Base-by-base conservation (phyloP, 2,113 vertebrate genomes). In the Motacilla alba region DNA sequence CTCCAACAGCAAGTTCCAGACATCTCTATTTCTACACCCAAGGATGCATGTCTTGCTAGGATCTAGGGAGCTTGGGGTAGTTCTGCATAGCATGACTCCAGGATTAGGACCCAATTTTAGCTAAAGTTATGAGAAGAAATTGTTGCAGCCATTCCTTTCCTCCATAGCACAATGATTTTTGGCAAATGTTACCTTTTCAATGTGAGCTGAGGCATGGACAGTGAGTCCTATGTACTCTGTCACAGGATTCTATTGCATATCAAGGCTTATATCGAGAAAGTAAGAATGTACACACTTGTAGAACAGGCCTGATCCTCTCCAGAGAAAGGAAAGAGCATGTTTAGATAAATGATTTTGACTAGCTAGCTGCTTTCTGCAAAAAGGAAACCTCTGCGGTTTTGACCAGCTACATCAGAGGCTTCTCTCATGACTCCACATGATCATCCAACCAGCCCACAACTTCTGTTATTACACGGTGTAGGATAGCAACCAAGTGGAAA, bases 401-500 rank as follows among this genome's bases (percentile, higher is more conserved):
- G 77, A 89, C n/a, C 37, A 41, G 11, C 50, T 35, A 5, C 80
- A 50, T 94, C 62, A 87, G 68, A 89, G 62, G 15, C 26, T 95
- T 92, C 52, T 96, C 80, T 68, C 46, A 59, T 55, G 82, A 47
- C 30, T 70, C 44, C 52, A 83, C 44, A 91, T 9, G 69, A 53
- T 77, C 59, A 78, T 68, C 58, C 28, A 84, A 55, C 62, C 82
- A 89, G 89, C 31, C 44, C n/a, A 83, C 24, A 59, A 86, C 67
- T 85, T 74, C 50, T 78, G 49, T 44, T 77, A 21, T 83, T 91
- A 72, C 80, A 86, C 6, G 18, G 64, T 72, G 62, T 68, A 73
- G 49, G 53, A 49, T 7, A 87, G 91, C 75, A 90, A 90, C 62
- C 93, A 96, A 94, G 89, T 83, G 41, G 85, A 96, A 96, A 89